A percentile compares a stretch with the other conserved stretches of the same genome.
phyloP scores from a whole-genome alignment of 2,797 vertebrate genomes.

The Tokudaia tokunoshimensis region DNA sequence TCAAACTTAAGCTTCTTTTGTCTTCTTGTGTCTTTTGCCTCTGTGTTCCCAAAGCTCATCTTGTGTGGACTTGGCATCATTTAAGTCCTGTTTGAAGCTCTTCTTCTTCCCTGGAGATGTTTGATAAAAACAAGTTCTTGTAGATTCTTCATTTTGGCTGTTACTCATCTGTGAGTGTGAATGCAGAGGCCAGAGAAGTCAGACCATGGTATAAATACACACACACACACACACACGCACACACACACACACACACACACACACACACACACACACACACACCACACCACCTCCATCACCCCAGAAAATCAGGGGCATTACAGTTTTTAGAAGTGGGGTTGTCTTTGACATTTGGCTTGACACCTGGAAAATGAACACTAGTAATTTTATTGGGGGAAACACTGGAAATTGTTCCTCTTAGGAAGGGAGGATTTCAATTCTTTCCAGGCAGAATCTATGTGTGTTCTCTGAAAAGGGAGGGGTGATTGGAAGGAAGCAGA shows the following conservation, averaged over 20 bases:
- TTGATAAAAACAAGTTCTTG: conserved; percentile 37
- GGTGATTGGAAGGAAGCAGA: conserved; percentile 68
- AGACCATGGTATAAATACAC: conserved; percentile 38
- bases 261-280: background rate
- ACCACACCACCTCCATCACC: background rate
- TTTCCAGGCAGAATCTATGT: conserved; percentile 67
- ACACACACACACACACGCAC: too few species aligned
- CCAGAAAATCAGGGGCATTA: background rate
- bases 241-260: background rate
- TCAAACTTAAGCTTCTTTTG: background rate
- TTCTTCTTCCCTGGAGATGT: conserved; percentile 48
- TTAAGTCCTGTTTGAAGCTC: conserved; percentile 38
- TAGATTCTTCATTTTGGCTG: conserved; percentile 55
- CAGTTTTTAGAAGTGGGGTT: conserved; percentile 42
- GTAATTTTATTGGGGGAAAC: conserved; percentile 41
- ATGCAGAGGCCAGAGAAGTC: background rate
- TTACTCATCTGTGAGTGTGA: conserved; percentile 17
- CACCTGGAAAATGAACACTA: background rate
- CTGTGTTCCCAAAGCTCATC: background rate
- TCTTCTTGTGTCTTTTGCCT: background rate
- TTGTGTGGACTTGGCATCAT: background rate
- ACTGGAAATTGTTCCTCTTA: conserved; percentile 35
- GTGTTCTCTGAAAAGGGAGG: conserved; percentile 68
- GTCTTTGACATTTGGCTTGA: conserved; percentile 36
- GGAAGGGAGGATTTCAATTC: conserved; percentile 57